phyloP scores from a whole-genome alignment of 2,888 invertebrate species.

The Pandemis cinnamomeana region DNA sequence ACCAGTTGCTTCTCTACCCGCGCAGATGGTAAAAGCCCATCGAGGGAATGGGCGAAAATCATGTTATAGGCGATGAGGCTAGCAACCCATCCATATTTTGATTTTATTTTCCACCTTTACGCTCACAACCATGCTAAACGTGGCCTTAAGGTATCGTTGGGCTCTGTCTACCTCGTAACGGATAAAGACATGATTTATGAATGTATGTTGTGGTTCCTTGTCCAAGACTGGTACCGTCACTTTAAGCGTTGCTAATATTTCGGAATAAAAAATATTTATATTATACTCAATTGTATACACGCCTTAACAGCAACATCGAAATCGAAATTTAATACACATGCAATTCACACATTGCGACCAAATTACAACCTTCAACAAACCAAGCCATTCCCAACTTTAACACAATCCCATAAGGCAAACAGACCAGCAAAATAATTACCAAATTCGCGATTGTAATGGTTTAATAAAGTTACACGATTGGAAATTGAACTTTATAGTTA shows the following conservation, averaged over 20 bases:
- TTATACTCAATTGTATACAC: neutral
- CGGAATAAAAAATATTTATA: neutral
- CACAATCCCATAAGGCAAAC: neutral
- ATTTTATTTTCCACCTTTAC: too few species aligned
- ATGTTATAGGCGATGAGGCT: too few species aligned
- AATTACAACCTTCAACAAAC: neutral
- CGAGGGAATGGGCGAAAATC: too few species aligned
- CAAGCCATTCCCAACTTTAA: conserved; percentile 19
- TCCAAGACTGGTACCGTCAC: too few species aligned
- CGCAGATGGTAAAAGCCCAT: too few species aligned
- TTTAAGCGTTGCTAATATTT: neutral
- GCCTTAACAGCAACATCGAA: conserved; percentile 17
- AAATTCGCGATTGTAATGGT: conserved; percentile 30
- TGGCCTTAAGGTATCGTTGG: too few species aligned
- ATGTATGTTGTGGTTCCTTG: too few species aligned
- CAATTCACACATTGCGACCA: conserved; percentile 24
- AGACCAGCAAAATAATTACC: neutral
- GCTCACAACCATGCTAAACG: too few species aligned
- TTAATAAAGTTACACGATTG: neutral
- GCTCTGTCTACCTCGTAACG: too few species aligned
- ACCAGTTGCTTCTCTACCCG: too few species aligned
- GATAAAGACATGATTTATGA: too few species aligned
- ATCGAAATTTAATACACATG: conserved; percentile 40
- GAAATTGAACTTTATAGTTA: neutral
- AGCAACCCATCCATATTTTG: too few species aligned